These are phyloP conservation scores for Lates calcarifer DNA, from an alignment of 2,113 vertebrate genomes.

Conservation along the genomic window DNA sequence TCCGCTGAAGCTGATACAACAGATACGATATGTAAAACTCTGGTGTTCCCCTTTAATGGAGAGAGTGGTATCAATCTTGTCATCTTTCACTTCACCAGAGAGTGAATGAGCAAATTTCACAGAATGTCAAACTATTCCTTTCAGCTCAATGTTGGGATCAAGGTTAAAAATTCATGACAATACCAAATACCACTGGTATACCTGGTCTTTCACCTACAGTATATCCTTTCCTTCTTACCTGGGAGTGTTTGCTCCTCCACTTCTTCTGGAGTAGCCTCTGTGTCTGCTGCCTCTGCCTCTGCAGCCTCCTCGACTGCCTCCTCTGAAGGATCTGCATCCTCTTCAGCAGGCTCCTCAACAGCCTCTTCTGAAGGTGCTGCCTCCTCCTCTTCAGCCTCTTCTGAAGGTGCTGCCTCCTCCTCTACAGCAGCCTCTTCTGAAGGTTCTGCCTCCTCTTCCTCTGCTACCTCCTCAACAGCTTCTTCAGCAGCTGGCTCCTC, in stretches of 20 bases:
- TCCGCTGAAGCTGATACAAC: no score
- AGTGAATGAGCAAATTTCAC: no score
- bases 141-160: background rate
- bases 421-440: slow-evolving; percentile 3
- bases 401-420: slow-evolving; percentile 8
- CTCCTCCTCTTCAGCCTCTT: slow-evolving; percentile 14
- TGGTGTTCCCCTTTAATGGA: no score
- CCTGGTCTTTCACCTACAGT: background rate
- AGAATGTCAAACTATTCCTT: no score
- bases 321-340: background rate
- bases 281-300: background rate
- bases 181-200: background rate
- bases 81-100: no score
- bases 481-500: slow-evolving; percentile 1
- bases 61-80: no score
- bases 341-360: slow-evolving; percentile 39
- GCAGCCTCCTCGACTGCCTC: background rate
- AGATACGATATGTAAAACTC: no score
- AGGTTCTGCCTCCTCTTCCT: slow-evolving; percentile 58
- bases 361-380: background rate
- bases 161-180: background rate
- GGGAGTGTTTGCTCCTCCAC: slow-evolving; percentile 24
- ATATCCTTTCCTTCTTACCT: slow-evolving; percentile 36
- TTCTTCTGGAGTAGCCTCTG: slow-evolving; percentile 9
- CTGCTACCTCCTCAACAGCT: slow-evolving; percentile 52